These are phyloP conservation scores for Hassar affinis DNA, from an alignment of 2,113 vertebrate species.

Conservation along the genomic window DNA sequence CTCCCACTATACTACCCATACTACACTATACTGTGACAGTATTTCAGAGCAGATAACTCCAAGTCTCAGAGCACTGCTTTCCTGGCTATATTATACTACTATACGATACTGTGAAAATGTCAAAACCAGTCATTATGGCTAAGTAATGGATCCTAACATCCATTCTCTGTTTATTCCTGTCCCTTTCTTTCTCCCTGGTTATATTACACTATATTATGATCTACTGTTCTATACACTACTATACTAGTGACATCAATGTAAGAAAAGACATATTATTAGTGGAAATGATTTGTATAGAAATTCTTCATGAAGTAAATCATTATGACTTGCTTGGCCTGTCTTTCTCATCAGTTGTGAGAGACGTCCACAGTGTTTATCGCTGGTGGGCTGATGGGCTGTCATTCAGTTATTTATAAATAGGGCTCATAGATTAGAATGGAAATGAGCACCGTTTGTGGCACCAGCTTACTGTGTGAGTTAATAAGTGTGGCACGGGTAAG, in stretches of 20 bases:
- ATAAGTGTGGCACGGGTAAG: neutral
- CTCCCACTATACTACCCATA: neutral
- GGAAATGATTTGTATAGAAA: neutral
- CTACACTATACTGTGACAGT: too few species aligned
- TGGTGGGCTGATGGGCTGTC: neutral
- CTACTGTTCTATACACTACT: neutral
- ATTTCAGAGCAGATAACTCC: neutral
- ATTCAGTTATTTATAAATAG: neutral
- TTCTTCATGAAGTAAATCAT: neutral
- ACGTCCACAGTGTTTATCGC: neutral
- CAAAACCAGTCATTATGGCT: too few species aligned
- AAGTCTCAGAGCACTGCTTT: neutral
- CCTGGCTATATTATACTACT: neutral
- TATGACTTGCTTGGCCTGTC: neutral
- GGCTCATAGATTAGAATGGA: neutral
- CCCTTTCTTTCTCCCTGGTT: neutral
- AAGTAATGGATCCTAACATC: too few species aligned
- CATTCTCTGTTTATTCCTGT: too few species aligned
- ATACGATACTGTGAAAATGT: neutral
- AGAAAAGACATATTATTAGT: neutral
- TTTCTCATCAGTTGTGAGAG: neutral
- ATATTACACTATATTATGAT: neutral
- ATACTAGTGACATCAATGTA: neutral
- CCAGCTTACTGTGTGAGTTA: neutral
- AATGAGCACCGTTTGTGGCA: constrained; percentile 14